Conservation (phyloP, 2,797 vertebrate species). For the Sparus aurata region DNA sequence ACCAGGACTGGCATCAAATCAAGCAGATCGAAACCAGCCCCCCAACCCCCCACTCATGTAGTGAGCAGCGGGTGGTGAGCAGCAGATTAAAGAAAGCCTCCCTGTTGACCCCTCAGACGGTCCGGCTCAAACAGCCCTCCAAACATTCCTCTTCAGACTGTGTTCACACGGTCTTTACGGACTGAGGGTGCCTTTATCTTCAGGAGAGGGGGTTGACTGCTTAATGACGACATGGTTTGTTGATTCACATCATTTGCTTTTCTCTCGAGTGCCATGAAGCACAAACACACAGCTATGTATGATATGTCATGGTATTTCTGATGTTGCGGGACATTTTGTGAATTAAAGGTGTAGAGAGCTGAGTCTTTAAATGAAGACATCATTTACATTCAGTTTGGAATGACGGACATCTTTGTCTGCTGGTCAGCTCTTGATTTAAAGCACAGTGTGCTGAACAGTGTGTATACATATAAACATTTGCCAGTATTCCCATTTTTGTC, state of each 20-base stretch:
- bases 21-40: slow-evolving; percentile 15
- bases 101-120: slow-evolving; percentile 20
- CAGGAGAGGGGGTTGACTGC: background rate
- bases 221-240: background rate
- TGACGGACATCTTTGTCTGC: background rate
- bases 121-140: slow-evolving; percentile 15
- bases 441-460: background rate
- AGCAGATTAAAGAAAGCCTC: slow-evolving; percentile 51
- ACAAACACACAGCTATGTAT: slow-evolving; percentile 1
- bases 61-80: slow-evolving; percentile 33
- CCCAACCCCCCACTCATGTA: slow-evolving; percentile 36
- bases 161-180: slow-evolving; percentile 16
- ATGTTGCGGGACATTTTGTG: background rate
- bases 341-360: background rate
- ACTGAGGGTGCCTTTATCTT: background rate
- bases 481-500: no score
- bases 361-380: background rate
- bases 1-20: slow-evolving; percentile 37
- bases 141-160: slow-evolving; percentile 37
- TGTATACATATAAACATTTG: no score
- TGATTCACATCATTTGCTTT: background rate
- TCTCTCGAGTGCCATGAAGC: background rate
- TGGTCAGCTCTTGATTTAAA: background rate
- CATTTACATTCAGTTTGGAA: background rate
- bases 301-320: background rate